A percentile compares a stretch with the other conserved stretches of the same genome.
phyloP scores from a whole-genome alignment of 2,797 vertebrate species.

The Siniperca obscura region DNA sequence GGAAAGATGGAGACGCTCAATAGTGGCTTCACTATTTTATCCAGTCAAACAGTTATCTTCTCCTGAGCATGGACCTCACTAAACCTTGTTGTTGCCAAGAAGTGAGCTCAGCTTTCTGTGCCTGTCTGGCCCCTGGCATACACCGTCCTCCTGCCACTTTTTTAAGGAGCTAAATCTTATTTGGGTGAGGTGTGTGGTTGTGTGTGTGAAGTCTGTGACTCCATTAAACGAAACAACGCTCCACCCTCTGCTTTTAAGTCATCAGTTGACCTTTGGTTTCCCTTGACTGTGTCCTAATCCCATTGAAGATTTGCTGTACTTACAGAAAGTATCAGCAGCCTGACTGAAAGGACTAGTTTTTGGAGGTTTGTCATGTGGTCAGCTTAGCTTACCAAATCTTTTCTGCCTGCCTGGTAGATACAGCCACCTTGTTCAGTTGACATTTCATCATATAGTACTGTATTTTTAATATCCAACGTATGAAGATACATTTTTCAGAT shows the following conservation, averaged over 20 bases:
- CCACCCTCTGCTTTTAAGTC: conserved; percentile 25
- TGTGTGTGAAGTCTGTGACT: conserved; percentile 35
- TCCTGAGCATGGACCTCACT: conserved; percentile 16
- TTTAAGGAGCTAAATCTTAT: conserved; percentile 56
- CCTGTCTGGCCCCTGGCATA: conserved; percentile 29
- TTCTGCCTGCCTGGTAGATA: neutral
- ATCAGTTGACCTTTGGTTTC: conserved; percentile 49
- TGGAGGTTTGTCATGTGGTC: neutral
- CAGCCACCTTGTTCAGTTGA: neutral
- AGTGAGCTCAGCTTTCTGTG: conserved; percentile 13
- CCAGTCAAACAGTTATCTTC: neutral
- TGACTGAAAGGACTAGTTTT: neutral
- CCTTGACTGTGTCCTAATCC: conserved; percentile 44
- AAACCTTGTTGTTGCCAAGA: conserved; percentile 35
- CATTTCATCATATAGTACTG: neutral
- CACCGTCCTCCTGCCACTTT: conserved; percentile 43
- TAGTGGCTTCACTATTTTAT: neutral
- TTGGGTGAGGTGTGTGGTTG: conserved; percentile 37
- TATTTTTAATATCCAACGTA: neutral
- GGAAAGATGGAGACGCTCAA: neutral
- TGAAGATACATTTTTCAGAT: neutral
- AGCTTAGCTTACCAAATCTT: neutral
- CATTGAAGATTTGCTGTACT: conserved; percentile 37
- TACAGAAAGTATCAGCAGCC: conserved; percentile 14
- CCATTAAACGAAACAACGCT: conserved; percentile 41